Conservation (phyloP, 2,888 invertebrate species). For the Branchellion lobata region DNA sequence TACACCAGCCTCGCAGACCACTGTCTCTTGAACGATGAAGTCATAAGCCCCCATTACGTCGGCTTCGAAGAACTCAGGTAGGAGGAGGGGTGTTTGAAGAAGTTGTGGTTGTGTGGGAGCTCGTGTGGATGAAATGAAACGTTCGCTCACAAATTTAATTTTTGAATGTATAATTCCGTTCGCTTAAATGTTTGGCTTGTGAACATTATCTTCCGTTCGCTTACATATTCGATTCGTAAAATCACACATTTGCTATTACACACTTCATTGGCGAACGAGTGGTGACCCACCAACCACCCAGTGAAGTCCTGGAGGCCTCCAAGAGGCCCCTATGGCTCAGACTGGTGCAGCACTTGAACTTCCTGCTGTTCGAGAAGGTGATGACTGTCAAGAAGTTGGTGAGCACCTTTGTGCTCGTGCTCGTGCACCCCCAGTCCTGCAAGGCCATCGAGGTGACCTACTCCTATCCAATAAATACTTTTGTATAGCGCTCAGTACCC, state of each 20-base stretch:
- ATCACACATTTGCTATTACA: no score
- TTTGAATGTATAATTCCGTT: no score
- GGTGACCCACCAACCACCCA: no score
- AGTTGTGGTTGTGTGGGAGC: no score
- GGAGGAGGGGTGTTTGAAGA: background rate
- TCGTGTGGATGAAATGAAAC: no score
- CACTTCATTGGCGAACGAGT: no score
- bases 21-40: background rate
- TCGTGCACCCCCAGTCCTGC: constrained; percentile 6
- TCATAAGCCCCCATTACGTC: background rate
- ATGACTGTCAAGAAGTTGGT: constrained; percentile 13
- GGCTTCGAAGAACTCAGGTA: constrained; percentile 13
- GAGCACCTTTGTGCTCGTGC: background rate
- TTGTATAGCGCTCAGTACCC: no score
- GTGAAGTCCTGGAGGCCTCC: background rate
- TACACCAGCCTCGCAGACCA: background rate
- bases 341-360: background rate
- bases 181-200: no score
- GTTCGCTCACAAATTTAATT: no score
- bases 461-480: no score
- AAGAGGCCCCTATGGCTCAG: constrained; percentile 21
- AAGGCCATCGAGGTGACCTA: constrained; percentile 17
- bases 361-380: background rate
- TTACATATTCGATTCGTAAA: no score
- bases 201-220: no score